Evolutionary conservation across 2,113 vertebrate genomes (phyloP).

Genomic region (Corythaeola cristata): DNA sequence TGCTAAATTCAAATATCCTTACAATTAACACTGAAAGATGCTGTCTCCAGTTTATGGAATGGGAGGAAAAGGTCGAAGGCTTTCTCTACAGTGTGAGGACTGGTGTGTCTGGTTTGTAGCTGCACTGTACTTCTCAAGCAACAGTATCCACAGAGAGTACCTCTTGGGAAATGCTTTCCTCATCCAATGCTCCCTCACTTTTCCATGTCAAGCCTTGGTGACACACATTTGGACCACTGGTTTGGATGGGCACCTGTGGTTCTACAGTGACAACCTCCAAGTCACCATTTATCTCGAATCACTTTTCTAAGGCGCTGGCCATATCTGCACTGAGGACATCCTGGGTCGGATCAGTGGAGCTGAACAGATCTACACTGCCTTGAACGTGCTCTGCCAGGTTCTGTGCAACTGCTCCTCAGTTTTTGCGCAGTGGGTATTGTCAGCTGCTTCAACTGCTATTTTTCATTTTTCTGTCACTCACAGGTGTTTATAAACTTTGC

Average conservation of each 20-base stretch:
- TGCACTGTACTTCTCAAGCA: conserved; percentile 36
- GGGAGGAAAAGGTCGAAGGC: neutral
- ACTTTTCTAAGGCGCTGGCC: neutral
- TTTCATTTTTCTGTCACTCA: neutral
- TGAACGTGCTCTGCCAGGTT: neutral
- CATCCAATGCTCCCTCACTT: conserved; percentile 46
- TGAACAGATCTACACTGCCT: neutral
- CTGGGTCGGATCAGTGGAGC: neutral
- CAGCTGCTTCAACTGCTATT: neutral
- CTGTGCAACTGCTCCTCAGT: neutral
- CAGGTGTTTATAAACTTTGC: neutral
- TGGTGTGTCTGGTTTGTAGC: conserved; percentile 3
- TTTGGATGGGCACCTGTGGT: conserved; percentile 40
- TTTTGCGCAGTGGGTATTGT: neutral
- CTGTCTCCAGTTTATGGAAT: neutral
- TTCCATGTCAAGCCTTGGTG: conserved; percentile 48
- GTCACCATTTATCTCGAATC: neutral
- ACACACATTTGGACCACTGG: conserved; percentile 12
- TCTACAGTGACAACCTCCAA: conserved; percentile 45
- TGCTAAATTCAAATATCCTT: neutral
- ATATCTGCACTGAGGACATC: neutral
- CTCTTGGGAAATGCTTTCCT: conserved; percentile 58
- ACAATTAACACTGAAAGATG: neutral
- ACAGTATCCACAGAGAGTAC: conserved; percentile 33
- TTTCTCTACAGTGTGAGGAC: neutral